These are phyloP conservation scores for Microdon myrmicae DNA, from an alignment of 2,888 invertebrate genomes.

Conservation along the genomic window DNA sequence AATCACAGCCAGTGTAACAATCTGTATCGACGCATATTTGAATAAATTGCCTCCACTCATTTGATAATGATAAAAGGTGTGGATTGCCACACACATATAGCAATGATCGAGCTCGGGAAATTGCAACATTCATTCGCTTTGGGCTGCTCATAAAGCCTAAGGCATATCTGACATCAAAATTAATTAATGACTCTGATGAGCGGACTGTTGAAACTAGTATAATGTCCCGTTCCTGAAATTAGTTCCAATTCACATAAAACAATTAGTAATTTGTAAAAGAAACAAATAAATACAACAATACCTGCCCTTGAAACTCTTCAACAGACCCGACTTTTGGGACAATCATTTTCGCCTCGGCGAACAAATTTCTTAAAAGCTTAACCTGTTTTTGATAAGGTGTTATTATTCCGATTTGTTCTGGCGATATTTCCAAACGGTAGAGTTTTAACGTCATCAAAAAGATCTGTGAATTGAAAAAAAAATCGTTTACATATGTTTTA, in stretches of 20 bases:
- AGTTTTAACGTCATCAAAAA: conserved; percentile 72
- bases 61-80: conserved; percentile 73
- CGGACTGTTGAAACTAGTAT: conserved; percentile 80
- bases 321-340: conserved; percentile 81
- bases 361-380: conserved; percentile 60
- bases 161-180: conserved; percentile 68
- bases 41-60: conserved; percentile 76
- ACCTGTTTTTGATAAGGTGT: conserved; percentile 94
- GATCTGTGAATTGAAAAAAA: conserved; percentile 63
- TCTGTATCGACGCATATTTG: conserved; percentile 72
- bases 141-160: conserved; percentile 80
- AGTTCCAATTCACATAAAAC: too few species aligned
- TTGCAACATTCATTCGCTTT: conserved; percentile 87
- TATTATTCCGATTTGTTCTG: conserved; percentile 80
- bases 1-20: conserved; percentile 77
- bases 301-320: conserved; percentile 89
- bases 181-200: conserved; percentile 66
- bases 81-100: conserved; percentile 88
- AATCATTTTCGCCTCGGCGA: conserved; percentile 67
- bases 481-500: too few species aligned
- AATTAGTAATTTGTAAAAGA: not conserved
- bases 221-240: conserved; percentile 66
- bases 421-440: conserved; percentile 72
- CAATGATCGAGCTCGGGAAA: conserved; percentile 81
- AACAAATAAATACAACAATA: conserved; percentile 59